phyloP scores from a whole-genome alignment of 2,888 invertebrate species.

The Cerastis rubricosa region DNA sequence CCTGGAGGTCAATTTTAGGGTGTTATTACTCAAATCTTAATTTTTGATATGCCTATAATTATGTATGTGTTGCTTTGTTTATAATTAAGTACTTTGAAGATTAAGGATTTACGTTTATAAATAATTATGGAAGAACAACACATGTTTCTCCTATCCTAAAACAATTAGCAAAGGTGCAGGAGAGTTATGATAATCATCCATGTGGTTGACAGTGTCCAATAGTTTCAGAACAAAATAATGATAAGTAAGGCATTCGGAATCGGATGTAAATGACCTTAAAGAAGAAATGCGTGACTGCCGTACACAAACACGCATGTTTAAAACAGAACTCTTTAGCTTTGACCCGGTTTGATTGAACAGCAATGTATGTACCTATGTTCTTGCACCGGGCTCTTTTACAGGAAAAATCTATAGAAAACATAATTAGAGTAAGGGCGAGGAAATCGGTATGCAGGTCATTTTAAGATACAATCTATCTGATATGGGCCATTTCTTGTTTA shows the following conservation, averaged over 20 bases:
- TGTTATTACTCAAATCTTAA: not conserved
- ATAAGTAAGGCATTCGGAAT: conserved; percentile 7
- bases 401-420: conserved; percentile 39
- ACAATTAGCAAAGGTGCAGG: not conserved
- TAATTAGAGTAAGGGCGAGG: conserved; percentile 38
- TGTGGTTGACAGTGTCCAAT: not conserved
- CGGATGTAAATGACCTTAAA: conserved; percentile 34
- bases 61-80: not conserved
- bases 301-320: conserved; percentile 49
- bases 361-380: not conserved
- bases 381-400: conserved; percentile 38
- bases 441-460: conserved; percentile 14
- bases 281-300: conserved; percentile 47
- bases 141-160: not conserved
- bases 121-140: not conserved
- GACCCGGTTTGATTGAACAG: conserved; percentile 41
- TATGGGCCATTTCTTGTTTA: not conserved
- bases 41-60: not conserved
- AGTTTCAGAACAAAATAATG: not conserved
- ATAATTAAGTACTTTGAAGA: not conserved
- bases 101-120: not conserved
- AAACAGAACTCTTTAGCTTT: conserved; percentile 49
- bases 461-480: conserved; percentile 3
- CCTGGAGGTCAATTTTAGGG: not conserved
- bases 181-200: not conserved